These are phyloP conservation scores for Antidorcas marsupialis DNA, from an alignment of 2,113 vertebrate species.

Conservation along the genomic window DNA sequence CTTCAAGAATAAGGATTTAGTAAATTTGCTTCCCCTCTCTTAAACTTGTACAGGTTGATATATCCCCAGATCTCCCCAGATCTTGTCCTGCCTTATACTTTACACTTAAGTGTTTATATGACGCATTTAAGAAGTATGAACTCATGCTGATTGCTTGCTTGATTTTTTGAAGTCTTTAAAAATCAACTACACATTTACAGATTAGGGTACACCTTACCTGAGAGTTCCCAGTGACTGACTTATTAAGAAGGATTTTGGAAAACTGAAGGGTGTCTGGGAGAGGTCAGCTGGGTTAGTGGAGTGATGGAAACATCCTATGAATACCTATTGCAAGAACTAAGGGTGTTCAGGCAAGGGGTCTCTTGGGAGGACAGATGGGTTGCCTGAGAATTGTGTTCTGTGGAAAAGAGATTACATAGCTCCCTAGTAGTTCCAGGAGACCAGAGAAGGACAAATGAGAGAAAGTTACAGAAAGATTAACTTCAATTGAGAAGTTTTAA, in stretches of 20 bases:
- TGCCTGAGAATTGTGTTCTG: neutral
- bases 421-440: neutral
- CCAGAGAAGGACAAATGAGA: neutral
- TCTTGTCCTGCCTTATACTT: constrained; percentile 43
- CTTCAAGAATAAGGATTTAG: neutral
- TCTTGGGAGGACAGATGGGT: neutral
- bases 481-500: neutral
- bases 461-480: neutral
- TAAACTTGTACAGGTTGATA: neutral
- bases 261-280: neutral
- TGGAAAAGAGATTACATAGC: neutral
- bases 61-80: neutral
- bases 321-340: neutral
- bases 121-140: constrained; percentile 57
- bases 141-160: constrained; percentile 66
- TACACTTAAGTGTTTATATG: constrained; percentile 59
- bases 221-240: neutral
- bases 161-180: constrained; percentile 58
- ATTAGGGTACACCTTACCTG: constrained; percentile 41
- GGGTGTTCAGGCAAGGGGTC: neutral
- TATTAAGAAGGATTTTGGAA: neutral
- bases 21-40: neutral
- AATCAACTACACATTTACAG: constrained; percentile 50
- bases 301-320: neutral
- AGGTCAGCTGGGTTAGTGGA: neutral